These are phyloP conservation scores for Lasioglossum calceatum DNA, from an alignment of 2,888 invertebrate genomes.

Conservation along the genomic window DNA sequence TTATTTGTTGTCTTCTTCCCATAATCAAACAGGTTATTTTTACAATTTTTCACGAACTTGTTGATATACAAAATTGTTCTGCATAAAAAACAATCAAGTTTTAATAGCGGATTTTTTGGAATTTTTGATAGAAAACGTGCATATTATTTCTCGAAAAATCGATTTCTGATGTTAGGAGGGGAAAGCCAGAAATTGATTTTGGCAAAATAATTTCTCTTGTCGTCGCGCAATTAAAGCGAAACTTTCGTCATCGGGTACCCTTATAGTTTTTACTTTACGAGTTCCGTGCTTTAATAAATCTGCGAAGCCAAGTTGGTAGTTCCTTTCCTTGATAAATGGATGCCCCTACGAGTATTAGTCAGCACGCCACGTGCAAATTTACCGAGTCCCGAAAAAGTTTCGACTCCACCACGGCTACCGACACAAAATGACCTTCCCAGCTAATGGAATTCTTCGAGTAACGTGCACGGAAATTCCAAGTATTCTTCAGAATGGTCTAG, in stretches of 20 bases:
- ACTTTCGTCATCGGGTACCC: neutral
- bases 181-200: neutral
- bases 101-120: neutral
- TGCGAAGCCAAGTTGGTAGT: neutral
- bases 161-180: neutral
- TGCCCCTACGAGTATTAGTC: conserved; percentile 9
- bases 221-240: neutral
- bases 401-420: neutral
- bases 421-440: conserved; percentile 7
- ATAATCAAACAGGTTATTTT: no score
- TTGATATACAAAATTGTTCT: neutral
- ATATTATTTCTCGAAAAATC: neutral
- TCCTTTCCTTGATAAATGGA: conserved; percentile 5
- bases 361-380: conserved; percentile 21
- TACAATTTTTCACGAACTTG: no score
- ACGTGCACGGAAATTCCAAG: conserved; percentile 20
- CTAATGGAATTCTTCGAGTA: conserved; percentile 24
- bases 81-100: neutral
- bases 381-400: conserved; percentile 20
- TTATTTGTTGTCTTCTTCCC: no score
- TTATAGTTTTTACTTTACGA: neutral
- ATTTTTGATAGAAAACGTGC: neutral
- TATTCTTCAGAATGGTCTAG: neutral
- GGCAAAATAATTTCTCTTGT: neutral
- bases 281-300: conserved; percentile 16